A percentile compares a stretch with the other conserved stretches of the same genome.
phyloP scores from a whole-genome alignment of 2,888 invertebrate species.

The Drosophila longiperda region DNA sequence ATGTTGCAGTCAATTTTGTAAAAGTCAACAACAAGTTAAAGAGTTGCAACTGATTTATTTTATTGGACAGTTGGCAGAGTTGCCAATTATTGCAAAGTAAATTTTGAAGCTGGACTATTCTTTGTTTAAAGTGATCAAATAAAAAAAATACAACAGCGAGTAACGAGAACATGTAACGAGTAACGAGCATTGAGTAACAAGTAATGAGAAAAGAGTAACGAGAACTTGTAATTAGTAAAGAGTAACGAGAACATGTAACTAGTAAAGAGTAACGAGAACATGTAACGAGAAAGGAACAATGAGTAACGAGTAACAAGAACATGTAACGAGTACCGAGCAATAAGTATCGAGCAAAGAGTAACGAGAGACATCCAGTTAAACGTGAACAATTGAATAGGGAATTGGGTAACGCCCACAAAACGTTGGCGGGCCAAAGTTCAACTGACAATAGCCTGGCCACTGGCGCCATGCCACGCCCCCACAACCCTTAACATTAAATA shows the following conservation, averaged over 20 bases:
- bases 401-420: conserved; percentile 44
- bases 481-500: neutral
- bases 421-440: conserved; percentile 55
- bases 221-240: too few relatives aligned
- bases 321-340: neutral
- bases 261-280: neutral
- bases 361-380: neutral
- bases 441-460: conserved; percentile 54
- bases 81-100: neutral
- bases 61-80: neutral
- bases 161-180: neutral
- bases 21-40: neutral
- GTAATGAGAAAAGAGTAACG: too few relatives aligned
- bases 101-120: too few relatives aligned
- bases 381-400: conserved; percentile 33
- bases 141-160: neutral
- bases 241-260: neutral
- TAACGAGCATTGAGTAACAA: neutral
- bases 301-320: neutral
- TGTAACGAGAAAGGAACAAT: too few relatives aligned
- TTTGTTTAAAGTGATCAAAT: neutral
- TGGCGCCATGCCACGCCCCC: conserved; percentile 16
- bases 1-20: neutral
- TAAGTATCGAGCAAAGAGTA: neutral
- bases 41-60: neutral